Evolutionary conservation across 1,140 invertebrate species (phyloP).

Genomic region (Panagrolaimus sp.): DNA sequence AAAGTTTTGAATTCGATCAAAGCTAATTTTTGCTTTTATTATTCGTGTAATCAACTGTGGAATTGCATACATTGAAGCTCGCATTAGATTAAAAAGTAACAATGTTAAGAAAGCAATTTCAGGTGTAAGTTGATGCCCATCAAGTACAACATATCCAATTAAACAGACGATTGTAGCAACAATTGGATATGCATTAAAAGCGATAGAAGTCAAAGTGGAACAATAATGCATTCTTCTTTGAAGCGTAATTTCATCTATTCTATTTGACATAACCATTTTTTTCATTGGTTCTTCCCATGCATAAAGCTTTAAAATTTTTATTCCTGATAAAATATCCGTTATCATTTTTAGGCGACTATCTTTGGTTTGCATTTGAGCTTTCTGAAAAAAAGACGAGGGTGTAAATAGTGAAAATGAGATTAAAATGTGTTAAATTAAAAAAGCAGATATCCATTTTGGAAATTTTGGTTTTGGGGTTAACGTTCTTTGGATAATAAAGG

Average conservation of each 20-base stretch:
- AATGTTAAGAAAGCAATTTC: slow-evolving; percentile 67
- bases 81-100: slow-evolving; percentile 18
- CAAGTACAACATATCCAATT: slow-evolving; percentile 31
- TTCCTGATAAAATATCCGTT: not conserved
- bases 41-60: not conserved
- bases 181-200: not conserved
- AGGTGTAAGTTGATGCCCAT: slow-evolving; percentile 62
- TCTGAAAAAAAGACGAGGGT: too few species aligned
- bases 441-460: too few species aligned
- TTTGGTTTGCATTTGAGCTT: not conserved
- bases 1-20: slow-evolving; percentile 28
- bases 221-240: not conserved
- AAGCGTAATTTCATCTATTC: not conserved
- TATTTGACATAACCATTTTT: not conserved
- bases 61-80: not conserved
- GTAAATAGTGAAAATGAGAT: too few species aligned
- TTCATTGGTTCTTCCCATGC: not conserved
- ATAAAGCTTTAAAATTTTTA: not conserved
- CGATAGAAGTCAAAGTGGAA: not conserved
- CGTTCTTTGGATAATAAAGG: too few species aligned
- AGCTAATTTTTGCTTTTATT: not conserved
- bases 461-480: too few species aligned
- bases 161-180: slow-evolving; percentile 20
- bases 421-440: too few species aligned
- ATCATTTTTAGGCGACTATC: not conserved